These are phyloP conservation scores for Xanthia togata DNA, from an alignment of 2,888 invertebrate species.

Conservation along the genomic window DNA sequence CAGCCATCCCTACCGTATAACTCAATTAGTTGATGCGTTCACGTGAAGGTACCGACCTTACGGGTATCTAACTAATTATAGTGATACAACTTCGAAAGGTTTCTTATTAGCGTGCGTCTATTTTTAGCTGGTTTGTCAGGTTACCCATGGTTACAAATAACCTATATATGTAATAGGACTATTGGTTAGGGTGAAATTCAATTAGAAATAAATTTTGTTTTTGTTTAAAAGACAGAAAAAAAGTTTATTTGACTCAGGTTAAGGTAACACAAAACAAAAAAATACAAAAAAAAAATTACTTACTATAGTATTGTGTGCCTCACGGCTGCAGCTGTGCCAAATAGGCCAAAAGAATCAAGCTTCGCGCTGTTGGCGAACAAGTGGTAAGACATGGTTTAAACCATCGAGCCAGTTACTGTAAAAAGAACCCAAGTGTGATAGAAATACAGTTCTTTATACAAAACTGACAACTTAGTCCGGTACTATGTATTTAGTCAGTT, in stretches of 20 bases:
- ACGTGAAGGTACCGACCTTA: conserved; percentile 37
- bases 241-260: too few species aligned
- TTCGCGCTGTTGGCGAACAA: too few species aligned
- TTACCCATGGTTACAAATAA: not conserved
- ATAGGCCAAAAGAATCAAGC: too few species aligned
- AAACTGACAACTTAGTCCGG: not conserved
- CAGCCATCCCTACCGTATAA: conserved; percentile 37
- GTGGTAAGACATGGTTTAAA: too few species aligned
- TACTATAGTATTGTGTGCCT: too few species aligned
- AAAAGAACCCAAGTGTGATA: not conserved
- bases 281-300: too few species aligned
- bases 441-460: not conserved
- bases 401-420: too few species aligned
- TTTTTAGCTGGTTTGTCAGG: conserved; percentile 24
- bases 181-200: not conserved
- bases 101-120: conserved; percentile 21
- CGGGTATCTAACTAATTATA: conserved; percentile 50
- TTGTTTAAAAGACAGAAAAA: too few species aligned
- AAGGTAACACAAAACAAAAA: too few species aligned
- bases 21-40: conserved; percentile 54
- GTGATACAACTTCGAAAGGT: conserved; percentile 37
- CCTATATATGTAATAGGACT: not conserved
- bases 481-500: not conserved
- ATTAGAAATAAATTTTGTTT: not conserved
- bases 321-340: too few species aligned